phyloP scores from a whole-genome alignment of 2,888 invertebrate species.

The Drosophila glabriapex region DNA sequence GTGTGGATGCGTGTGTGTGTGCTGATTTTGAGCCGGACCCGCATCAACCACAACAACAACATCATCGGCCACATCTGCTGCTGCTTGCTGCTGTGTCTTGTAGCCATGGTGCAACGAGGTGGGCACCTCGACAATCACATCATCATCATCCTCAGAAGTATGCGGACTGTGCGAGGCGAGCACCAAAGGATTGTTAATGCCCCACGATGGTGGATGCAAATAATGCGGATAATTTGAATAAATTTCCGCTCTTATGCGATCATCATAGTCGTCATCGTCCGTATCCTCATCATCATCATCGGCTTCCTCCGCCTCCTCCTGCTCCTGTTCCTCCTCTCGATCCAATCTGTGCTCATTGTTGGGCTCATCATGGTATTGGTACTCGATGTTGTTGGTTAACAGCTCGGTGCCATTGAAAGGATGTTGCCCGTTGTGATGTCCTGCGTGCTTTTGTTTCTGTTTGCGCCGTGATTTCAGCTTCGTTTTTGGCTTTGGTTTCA shows the following conservation, averaged over 20 bases:
- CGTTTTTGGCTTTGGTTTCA: conserved; percentile 77
- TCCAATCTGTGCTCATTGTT: conserved; percentile 74
- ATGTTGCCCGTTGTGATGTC: conserved; percentile 45
- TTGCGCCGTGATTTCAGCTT: conserved; percentile 67
- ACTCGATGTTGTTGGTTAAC: conserved; percentile 75
- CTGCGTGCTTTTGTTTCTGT: conserved; percentile 40
- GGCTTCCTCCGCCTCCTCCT: conserved; percentile 41
- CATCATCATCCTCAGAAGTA: conserved; percentile 83
- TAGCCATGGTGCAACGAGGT: conserved; percentile 76
- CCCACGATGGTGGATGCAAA: conserved; percentile 87
- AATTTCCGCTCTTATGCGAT: conserved; percentile 86
- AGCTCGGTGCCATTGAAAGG: conserved; percentile 58
- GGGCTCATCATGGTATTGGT: conserved; percentile 63
- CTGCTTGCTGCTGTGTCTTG: conserved; percentile 45
- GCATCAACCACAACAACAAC: conserved; percentile 82
- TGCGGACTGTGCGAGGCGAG: conserved; percentile 86
- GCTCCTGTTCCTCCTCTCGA: conserved; percentile 85
- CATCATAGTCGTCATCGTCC: conserved; percentile 87
- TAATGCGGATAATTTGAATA: conserved; percentile 87
- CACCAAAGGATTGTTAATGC: conserved; percentile 85
- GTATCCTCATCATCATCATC: conserved; percentile 71
- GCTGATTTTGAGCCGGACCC: conserved; percentile 59
- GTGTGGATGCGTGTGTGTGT: conserved; percentile 59
- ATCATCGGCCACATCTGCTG: conserved; percentile 68
- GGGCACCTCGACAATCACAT: conserved; percentile 79